Base-by-base conservation (phyloP, 2,113 vertebrate species). In the Tricholaema leucomelas region DNA sequence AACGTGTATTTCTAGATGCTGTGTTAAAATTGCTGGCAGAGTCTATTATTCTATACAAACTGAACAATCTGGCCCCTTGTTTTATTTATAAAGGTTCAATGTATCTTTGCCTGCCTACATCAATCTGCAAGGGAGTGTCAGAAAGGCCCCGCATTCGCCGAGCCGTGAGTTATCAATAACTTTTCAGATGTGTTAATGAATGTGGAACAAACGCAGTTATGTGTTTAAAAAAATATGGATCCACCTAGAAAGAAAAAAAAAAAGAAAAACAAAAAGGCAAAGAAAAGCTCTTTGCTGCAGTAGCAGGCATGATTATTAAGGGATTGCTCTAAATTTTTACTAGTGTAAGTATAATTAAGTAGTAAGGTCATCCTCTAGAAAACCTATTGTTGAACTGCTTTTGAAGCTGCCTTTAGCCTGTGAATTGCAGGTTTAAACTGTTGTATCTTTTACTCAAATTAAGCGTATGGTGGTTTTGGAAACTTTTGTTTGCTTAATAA, bases 21-120 rank as follows among this genome's bases (percentile, higher is more conserved):
- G 96, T 98, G 96, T 98, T 98, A 96, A 98, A 98, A 97, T 98
- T 98, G 98, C 97, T 98, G 97, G 98, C 97, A 97, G 97, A 98
- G 91, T 97, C 97, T 97, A 97, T 97, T 97, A 95, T 97, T 98
- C 97, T 98, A 97, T 98, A 98, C 98, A 98, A 97, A 98, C 97
- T 98, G 98, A 98, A 98, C 98, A 98, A 98, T 98, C 98, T 98
- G 98, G 98, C 98, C 97, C 98, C 98, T 98, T 98, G 98, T 98
- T 98, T 98, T 97, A 98, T 98, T 98, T 98, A 98, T 98, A 98
- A 98, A 98, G 98, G 98, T 98, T 98, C 98, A 98, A 98, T 98
- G 97, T 98, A 98, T 98, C 97, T 98, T 97, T 98, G 98, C 98
- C 98, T 98, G 98, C 97, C 98, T 98, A 98, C 98, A 98, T 98